Evolutionary conservation across 2,113 vertebrate species (phyloP), one percentile per base, ranked within the genome.

Genomic region (Caracal caracal): DNA sequence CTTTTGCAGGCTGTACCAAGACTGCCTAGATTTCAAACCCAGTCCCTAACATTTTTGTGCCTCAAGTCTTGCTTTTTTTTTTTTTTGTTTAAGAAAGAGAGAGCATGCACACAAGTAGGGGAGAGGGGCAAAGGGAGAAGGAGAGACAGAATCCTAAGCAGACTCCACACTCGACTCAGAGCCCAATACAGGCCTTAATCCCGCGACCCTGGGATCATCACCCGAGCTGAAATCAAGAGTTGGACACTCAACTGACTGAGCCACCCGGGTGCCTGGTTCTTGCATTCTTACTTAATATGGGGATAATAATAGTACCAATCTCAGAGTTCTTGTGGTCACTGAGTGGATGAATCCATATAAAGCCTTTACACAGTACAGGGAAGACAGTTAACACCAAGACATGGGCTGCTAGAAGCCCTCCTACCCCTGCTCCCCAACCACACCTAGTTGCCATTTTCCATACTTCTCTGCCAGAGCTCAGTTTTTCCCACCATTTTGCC

Each of bases 211-310:
- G 20, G 20, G 20, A 59, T 59, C 56, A 59, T 59, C 20, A 59
- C 19, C 56, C 8, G 56, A 59, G 20, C 56, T 59, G 56, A 59
- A 59, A 22, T 59, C 56, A 22, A 22, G 56, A 59, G 56, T 24
- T 24, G 56, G 20, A 22, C 20, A 22, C 56, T 56, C 19, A 56
- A 56, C 53, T 56, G 53, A 56, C 53, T 56, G 53, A 24, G 56
- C 56, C 56, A 59, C 20, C 56, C 7, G 0, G 56, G 19, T 59
- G 56, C 56, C 56, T 20, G 1, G 35, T 35, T 92, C 89, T 73
- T 83, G 16, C 37, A 65, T 93, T 5, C 59, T 97, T 81, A 94
- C 51, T 97, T 84, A 94, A 83, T 92, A 88, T 76, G 26, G 47
- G 91, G 73, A 51, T 1, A 83, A 43, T 33, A 90, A 91, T 0